Base-by-base conservation (phyloP, 2,113 vertebrate species). In the Andinoacara biseriatus region DNA sequence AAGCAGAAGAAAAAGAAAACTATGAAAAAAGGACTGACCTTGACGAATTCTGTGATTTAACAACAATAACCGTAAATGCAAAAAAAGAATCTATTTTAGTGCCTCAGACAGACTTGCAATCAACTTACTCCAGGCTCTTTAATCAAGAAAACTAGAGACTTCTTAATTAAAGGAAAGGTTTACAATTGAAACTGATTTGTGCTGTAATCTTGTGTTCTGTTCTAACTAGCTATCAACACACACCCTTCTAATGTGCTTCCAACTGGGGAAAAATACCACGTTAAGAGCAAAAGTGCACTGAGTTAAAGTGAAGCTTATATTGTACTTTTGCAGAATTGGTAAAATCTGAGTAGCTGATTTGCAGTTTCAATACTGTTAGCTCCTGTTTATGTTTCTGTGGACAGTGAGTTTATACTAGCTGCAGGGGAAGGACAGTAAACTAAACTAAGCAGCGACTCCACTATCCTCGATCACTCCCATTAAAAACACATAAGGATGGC, bases 81-180 rank as follows among this genome's bases (percentile, higher is more conserved):
- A 46, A 57, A 76, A 59, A 43, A 59, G 2, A 76, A 59, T 46
- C 22, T 76, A 76, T 59, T 76, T 76, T 59, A 46, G 72, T 3
- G 1, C 38, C 14, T 14, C 75, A 49, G 58, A 77, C 58, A 60
- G 75, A 77, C 38, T 60, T 77, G 74, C 75, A 78, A 63, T 78
- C 59, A 78, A 78, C 58, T 61, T 77, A 46, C 18, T n/a, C 40
- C 24, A 33, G 58, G 4, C 57, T 60, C 75, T 78, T 78, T 62
- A 78, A 62, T 62, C 59, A 62, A 24, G 46, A 54, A 54, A 35
- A 62, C 14, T 54, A 62, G 11, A 62, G 58, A 78, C 46, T 7
- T 63, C 20, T 35, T 54, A 78, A 78, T 78, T 78, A 62, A 63
- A 77, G 54, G 29, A 38, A 78, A 62, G 31, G 43, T 49, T 49